Base-by-base conservation (phyloP, 1,140 invertebrate genomes). In the Drosophila dunni region DNA sequence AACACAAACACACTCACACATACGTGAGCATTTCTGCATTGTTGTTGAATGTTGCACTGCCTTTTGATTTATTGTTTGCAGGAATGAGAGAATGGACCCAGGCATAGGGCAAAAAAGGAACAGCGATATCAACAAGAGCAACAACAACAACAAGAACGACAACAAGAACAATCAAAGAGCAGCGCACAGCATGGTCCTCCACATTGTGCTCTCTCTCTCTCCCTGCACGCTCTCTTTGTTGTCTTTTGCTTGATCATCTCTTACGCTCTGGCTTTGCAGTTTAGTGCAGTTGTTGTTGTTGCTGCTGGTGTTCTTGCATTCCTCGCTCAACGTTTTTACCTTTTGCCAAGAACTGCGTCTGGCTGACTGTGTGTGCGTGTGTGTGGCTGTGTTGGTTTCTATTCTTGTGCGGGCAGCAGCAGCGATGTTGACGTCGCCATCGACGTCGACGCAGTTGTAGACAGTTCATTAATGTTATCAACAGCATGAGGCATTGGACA, bases 391-490 rank as follows among this genome's bases (percentile, higher is more conserved):
- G 58, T 58, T 51, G 45, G 70, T 79, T 81, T 88, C 83, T 86
- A 88, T 86, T 86, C 83, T 88, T 78, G 79, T 86, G 81, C 75
- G 73, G 73, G 68, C 73, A 70, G 67, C 67, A 68, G 24, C 24
- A 29, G 24, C 24, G 24, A 29, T 29, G 24, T 29, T 29, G 24
- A 29, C 24, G 24, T 29, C 6, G 46, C 29, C 65, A 45, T 24
- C 72, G 66, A 34, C 42, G 53, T 24, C 72, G 66, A 34, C 42
- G 65, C 75, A 72, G 74, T 56, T 76, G 82, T 81, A 86, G 83
- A 88, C 83, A 86, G 83, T 86, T 86, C 76, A 86, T 86, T 86
- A 86, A 88, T 82, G 83, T 77, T 88, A 86, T 82, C 76, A 79
- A 74, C 76, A 75, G 75, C 50, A 58, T 76, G 66, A 63, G 50